Evolutionary conservation across 1,140 invertebrate genomes (phyloP), one percentile per base, ranked within the genome.

Genomic region (Prorops nasuta): DNA sequence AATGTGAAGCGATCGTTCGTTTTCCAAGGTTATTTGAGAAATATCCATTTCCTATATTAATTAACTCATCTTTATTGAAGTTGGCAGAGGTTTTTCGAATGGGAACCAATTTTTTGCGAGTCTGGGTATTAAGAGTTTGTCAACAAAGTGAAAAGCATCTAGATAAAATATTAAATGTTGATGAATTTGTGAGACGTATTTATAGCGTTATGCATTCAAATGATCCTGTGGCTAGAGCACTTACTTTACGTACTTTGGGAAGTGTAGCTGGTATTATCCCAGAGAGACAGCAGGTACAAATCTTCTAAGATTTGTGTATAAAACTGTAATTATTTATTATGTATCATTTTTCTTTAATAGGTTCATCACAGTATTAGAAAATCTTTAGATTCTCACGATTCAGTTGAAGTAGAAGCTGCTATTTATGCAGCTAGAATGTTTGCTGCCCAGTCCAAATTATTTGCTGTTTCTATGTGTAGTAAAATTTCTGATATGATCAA

Each of bases 11-110:
- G 0, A 96, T 98, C 56, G 94, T 98, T 0, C 84, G 92, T 37
- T 98, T 96, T 79, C 94, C 95, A 1, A 82, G 88, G 34, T 76
- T 98, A 0, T 97, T 98, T 76, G 94, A 97, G 71, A 96, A 96
- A 77, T 97, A 97, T 75, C 94, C 95, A 2, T 98, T 98, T 76
- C 95, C 96, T 1, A 98, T 98, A 69, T 76, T 98, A 1, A 98
- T 98, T 17, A 98, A 98, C 75, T 96, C 96, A 0, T 96, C 94
- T 12, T 87, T 96, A 50, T 76, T 98, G 12, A 98, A 98, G 81
- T 72, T 98, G 32, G 90, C 94, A 0, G 95, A 98, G 81, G 90
- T 97, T 6, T 98, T 97, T 79, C 86, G 94, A 35, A 86, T 86
- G 64, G 94, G 94, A 2, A 90, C 84, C 34, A 98, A 98, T 72